A percentile compares a stretch with the other conserved stretches of the same genome.
These are phyloP conservation scores for Parus major DNA, from an alignment of 2,113 vertebrate genomes.

Conservation along the genomic window DNA sequence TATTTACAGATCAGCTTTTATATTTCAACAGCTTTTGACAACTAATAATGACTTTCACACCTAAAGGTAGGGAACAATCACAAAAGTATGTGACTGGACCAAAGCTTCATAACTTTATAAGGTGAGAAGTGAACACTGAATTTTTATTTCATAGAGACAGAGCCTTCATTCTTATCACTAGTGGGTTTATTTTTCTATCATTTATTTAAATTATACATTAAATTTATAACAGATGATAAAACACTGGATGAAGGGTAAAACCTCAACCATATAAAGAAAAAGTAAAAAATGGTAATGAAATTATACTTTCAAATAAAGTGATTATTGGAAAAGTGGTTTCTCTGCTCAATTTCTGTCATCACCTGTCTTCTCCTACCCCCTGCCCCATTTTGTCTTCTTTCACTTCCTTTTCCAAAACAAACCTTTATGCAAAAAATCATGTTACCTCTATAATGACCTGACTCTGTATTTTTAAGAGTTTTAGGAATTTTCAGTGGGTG, in stretches of 20 bases:
- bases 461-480: not conserved
- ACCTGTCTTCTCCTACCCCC: not conserved
- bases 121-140: not conserved
- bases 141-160: conserved; percentile 5
- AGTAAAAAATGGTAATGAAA: not conserved
- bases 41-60: conserved; percentile 8
- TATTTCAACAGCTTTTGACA: not conserved
- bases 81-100: not conserved
- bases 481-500: not conserved
- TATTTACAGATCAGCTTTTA: not conserved
- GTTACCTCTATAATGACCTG: not conserved
- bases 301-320: not conserved
- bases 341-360: not conserved
- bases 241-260: not conserved
- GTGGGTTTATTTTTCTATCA: not conserved
- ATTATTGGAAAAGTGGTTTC: not conserved
- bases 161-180: conserved; percentile 1
- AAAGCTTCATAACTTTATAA: not conserved
- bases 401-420: conserved; percentile 17
- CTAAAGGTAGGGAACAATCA: not conserved
- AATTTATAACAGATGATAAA: conserved; percentile 20
- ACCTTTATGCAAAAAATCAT: not conserved
- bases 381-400: not conserved
- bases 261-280: not conserved
- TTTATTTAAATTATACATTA: conserved; percentile 11